A percentile compares a stretch with the other conserved stretches of the same genome.
Conservation (phyloP, 2,888 invertebrate genomes). For the Pyrrhopygopsis socrates region DNA sequence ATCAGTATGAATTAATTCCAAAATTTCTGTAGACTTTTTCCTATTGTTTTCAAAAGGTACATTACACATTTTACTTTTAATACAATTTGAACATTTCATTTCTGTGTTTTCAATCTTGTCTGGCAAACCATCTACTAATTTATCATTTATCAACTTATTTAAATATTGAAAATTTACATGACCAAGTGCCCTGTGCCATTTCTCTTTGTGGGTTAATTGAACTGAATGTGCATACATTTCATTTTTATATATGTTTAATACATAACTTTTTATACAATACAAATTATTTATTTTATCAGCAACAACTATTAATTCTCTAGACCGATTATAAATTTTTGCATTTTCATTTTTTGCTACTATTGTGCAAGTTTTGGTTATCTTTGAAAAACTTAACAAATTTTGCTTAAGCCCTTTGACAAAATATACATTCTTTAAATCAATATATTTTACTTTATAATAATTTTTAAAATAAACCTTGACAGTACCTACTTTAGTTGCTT, state of each 20-base stretch:
- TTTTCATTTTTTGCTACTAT: conserved; percentile 24
- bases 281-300: conserved; percentile 71
- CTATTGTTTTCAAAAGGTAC: conserved; percentile 84
- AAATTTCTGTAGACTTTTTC: conserved; percentile 61
- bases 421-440: conserved; percentile 75
- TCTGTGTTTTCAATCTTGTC: conserved; percentile 76
- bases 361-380: conserved; percentile 57
- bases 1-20: conserved; percentile 82
- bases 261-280: conserved; percentile 69
- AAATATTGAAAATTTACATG: conserved; percentile 83
- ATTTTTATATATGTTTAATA: conserved; percentile 41
- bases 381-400: conserved; percentile 82
- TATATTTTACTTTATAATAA: conserved; percentile 58
- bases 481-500: conserved; percentile 43
- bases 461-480: conserved; percentile 66
- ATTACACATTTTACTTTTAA: conserved; percentile 82
- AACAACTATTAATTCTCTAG: not conserved
- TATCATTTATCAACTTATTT: conserved; percentile 72
- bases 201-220: conserved; percentile 69
- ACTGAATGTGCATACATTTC: conserved; percentile 61
- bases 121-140: conserved; percentile 82
- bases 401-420: conserved; percentile 50
- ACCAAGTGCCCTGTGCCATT: conserved; percentile 76
- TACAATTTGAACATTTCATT: conserved; percentile 84
- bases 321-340: conserved; percentile 60